phyloP scores from a whole-genome alignment of 2,888 invertebrate genomes.

The Folsomia candida region DNA sequence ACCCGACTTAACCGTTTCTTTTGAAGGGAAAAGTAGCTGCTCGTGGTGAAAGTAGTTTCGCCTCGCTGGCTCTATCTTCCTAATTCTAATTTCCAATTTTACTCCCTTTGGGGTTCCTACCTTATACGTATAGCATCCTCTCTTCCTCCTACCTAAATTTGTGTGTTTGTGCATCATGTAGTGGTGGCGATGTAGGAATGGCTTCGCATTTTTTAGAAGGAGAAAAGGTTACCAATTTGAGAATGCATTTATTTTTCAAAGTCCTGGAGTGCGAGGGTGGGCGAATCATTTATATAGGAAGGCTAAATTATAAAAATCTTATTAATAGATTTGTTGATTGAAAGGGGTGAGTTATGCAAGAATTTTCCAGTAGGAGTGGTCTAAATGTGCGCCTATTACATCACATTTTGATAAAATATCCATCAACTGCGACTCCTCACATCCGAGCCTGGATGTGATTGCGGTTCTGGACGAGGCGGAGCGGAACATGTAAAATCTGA shows the following conservation, averaged over 20 bases:
- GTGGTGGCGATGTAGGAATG: neutral
- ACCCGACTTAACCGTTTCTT: neutral
- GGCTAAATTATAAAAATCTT: neutral
- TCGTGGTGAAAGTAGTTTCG: neutral
- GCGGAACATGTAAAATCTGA: neutral
- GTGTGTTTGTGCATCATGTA: neutral
- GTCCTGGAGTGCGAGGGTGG: too few species aligned
- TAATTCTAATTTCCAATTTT: conserved; percentile 10
- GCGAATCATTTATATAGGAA: too few species aligned
- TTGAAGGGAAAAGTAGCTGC: neutral
- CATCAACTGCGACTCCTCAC: neutral
- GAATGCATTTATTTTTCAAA: neutral
- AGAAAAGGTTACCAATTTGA: neutral
- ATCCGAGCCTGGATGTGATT: neutral
- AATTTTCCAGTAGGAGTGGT: neutral
- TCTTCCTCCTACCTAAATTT: neutral
- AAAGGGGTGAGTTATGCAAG: too few species aligned
- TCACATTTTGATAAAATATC: neutral
- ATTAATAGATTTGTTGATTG: too few species aligned
- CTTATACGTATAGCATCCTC: too few species aligned
- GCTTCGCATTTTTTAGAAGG: neutral
- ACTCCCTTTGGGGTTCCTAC: conserved; percentile 6
- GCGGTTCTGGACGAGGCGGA: neutral
- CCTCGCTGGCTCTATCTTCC: conserved; percentile 6
- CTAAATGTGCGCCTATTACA: neutral